These are phyloP conservation scores for Triplophysa yarkandensis DNA, from an alignment of 2,797 vertebrate genomes.

Conservation along the genomic window DNA sequence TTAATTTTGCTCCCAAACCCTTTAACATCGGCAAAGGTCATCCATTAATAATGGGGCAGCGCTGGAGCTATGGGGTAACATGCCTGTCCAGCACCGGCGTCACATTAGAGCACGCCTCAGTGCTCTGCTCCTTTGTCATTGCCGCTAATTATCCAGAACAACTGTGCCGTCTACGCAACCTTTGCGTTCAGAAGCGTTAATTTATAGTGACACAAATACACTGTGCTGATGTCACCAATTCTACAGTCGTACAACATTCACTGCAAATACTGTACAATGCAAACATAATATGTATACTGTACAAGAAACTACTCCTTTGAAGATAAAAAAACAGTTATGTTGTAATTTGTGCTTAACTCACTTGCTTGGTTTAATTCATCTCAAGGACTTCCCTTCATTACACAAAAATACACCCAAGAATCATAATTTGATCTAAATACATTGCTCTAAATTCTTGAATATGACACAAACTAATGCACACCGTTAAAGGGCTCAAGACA, in stretches of 20 bases:
- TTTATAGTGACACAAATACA: conserved; percentile 42
- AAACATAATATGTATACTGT: not conserved
- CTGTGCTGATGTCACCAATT: conserved; percentile 31
- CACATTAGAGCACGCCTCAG: conserved; percentile 61
- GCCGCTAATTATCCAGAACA: conserved; percentile 60
- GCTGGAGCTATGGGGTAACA: conserved; percentile 57
- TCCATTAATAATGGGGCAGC: conserved; percentile 65
- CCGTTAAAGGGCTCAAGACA: not conserved
- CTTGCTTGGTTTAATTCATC: not conserved
- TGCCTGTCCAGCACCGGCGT: conserved; percentile 58
- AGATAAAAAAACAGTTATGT: no score
- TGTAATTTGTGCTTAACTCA: no score
- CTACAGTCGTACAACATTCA: conserved; percentile 17
- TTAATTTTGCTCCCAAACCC: conserved; percentile 62
- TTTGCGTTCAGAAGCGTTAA: conserved; percentile 24
- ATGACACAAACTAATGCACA: conserved; percentile 1
- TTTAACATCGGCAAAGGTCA: conserved; percentile 66
- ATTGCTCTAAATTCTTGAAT: not conserved
- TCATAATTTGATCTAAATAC: not conserved
- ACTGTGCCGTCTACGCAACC: conserved; percentile 36
- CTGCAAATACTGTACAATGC: not conserved
- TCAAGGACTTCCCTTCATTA: not conserved
- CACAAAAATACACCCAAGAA: not conserved
- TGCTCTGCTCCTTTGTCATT: conserved; percentile 59
- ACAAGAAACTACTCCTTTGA: no score